These are phyloP conservation scores for Tupaia chinensis DNA, from an alignment of 2,113 vertebrate genomes.

Conservation along the genomic window DNA sequence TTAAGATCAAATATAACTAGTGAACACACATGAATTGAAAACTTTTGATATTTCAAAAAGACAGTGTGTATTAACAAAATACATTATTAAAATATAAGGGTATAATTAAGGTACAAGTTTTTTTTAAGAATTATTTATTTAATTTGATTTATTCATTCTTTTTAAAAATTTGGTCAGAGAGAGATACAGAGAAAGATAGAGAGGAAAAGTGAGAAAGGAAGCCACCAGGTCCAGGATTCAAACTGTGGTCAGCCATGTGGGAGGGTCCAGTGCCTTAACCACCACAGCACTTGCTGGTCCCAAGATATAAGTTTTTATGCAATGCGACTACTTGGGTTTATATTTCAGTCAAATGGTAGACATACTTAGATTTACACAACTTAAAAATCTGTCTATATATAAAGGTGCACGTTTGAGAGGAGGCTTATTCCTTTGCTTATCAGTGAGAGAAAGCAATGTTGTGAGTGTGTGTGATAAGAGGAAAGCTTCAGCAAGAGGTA, in stretches of 20 bases:
- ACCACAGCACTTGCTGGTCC: too few relatives aligned
- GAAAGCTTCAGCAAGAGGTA: background rate
- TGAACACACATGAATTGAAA: background rate
- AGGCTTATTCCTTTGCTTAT: background rate
- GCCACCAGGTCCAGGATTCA: too few relatives aligned
- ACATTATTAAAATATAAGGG: background rate
- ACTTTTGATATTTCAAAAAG: background rate
- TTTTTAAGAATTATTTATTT: too few relatives aligned
- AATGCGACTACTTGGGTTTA: background rate
- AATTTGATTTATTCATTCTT: too few relatives aligned
- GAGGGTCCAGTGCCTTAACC: too few relatives aligned
- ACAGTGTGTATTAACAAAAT: background rate
- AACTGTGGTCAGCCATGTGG: too few relatives aligned
- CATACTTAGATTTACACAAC: background rate
- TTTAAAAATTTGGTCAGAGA: too few relatives aligned
- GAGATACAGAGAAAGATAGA: too few relatives aligned
- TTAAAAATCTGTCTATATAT: background rate
- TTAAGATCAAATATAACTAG: background rate
- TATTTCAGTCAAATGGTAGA: background rate
- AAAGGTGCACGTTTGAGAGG: background rate
- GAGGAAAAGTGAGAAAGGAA: too few relatives aligned
- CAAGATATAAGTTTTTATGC: background rate
- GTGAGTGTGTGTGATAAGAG: background rate
- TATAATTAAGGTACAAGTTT: too few relatives aligned
- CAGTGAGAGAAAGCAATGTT: background rate